Base-by-base conservation (phyloP, 2,888 invertebrate genomes). In the Periphyllus acericola region DNA sequence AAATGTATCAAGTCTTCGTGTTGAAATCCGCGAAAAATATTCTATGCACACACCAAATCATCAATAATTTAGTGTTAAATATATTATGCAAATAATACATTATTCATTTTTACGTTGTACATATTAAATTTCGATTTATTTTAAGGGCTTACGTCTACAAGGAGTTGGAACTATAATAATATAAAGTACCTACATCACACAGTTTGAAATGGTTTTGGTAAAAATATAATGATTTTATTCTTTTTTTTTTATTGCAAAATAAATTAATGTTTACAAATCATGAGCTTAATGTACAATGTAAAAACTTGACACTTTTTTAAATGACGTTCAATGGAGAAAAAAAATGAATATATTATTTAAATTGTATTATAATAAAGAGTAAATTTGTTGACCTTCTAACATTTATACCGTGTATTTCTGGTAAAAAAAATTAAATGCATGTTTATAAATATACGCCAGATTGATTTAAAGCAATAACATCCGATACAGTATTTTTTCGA, bases 381-480 rank as follows among this genome's bases (percentile, higher is more conserved):
- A 17, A 46, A 52, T n/a, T 9, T 6, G 46, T 76, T 19, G 29
- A n/a, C 19, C 46, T 76, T 46, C n/a, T 29, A 19, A 76, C 17
- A 76, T 76, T 29, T 17, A n/a, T n/a, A 46, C 46, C 46, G 19
- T 46, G 40, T n/a, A 40, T 75, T 75, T 36, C 14, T n/a, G n/a
- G 6, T 46, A 2, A 4, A 40, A 17, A n/a, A 14, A 46, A 46
- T 40, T 34, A 32, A 11, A 52, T 11, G 52, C 52, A 8, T 76
- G 6, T 52, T 0, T 9, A 60, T 60, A 60, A 25, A 6, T 4
- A 36, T 46, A 40, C n/a, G 21, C 3, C 46, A 52, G 29, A 21
- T 52, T 52, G 76, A 76, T 76, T 76, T 76, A 76, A 29, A 52
- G 19, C 46, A 14, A 11, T 29, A 32, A 76, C 46, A 76, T 75